These are phyloP conservation scores for Tamandua tetradactyla DNA, from an alignment of 2,797 vertebrate species.

Conservation along the genomic window DNA sequence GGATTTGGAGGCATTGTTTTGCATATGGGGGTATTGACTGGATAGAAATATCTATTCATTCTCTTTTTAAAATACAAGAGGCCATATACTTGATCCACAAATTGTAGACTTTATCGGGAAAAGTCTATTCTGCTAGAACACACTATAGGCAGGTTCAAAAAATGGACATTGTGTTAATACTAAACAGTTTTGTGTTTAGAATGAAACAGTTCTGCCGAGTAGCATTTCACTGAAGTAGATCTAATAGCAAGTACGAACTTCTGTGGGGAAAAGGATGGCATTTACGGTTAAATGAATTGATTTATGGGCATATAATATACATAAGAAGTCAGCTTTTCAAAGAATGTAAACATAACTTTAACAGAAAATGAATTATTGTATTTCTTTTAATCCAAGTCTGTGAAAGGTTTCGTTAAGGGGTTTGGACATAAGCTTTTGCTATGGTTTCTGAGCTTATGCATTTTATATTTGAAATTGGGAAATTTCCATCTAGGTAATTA, in stretches of 20 bases:
- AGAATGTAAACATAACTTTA: constrained; percentile 35
- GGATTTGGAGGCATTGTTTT: constrained; percentile 34
- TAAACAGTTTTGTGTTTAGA: constrained; percentile 25
- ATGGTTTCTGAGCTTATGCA: constrained; percentile 10
- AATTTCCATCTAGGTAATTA: constrained; percentile 74
- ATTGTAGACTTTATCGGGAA: constrained; percentile 23
- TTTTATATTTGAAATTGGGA: constrained; percentile 48
- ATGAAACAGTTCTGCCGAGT: constrained; percentile 18
- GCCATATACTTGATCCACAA: not conserved
- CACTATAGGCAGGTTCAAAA: not conserved
- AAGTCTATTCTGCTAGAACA: constrained; percentile 12
- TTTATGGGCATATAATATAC: not conserved
- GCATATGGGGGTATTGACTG: not conserved
- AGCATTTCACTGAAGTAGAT: constrained; percentile 49
- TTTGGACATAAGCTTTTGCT: constrained; percentile 67
- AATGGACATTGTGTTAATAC: not conserved
- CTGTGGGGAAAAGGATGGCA: not conserved
- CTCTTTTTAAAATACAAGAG: constrained; percentile 44
- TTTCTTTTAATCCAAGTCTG: constrained; percentile 46
- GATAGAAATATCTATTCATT: not conserved
- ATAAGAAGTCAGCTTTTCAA: constrained; percentile 53
- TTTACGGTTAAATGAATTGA: constrained; percentile 48
- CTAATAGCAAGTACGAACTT: constrained; percentile 31
- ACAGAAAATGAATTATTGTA: constrained; percentile 61
- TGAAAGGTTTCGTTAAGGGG: constrained; percentile 58